Evolutionary conservation across 2,113 vertebrate genomes (phyloP), one percentile per base, ranked within the genome.

Genomic region (Coturnix japonica): DNA sequence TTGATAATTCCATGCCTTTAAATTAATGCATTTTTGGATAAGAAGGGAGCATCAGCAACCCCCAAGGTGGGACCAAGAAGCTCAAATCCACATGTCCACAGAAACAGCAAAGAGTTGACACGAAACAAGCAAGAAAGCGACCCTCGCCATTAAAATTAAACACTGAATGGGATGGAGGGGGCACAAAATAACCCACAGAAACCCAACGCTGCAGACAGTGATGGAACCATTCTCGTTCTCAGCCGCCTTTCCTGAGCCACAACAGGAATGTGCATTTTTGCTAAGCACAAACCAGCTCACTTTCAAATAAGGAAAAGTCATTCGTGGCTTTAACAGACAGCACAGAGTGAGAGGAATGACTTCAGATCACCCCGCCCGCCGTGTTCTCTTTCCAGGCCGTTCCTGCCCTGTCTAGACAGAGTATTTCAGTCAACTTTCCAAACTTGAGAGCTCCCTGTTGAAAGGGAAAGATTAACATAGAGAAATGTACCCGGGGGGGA

Each of bases 341-440:
- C 37, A 1, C 51, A 11, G 6, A 25, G 22, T 25, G 37, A 64
- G 13, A 23, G n/a, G 35, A 65, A 13, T 0, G 1, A 11, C 9
- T 26, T 10, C 14, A 13, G n/a, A 44, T 53, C 20, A 26, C 54
- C 60, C 26, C 33, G 7, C 43, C 56, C 33, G 2, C 1, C 9
- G 30, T 14, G 0, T 2, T 2, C 3, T 11, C 47, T 28, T 2
- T 23, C 47, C 7, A 7, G 1, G 43, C 51, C 18, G 5, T 26
- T 31, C 88, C 2, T 1, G 75, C 88, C 80, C 63, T 3, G 53
- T 77, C 73, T 49, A 37, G 53, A 64, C 41, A 1, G 70, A 13
- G 30, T 5, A 43, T 56, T 66, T 19, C 47, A 5, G 81, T 8
- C 11, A 65, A 20, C 39, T 46, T 10, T 6, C 1, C 13, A 73